A percentile compares a stretch with the other conserved stretches of the same genome.
Evolutionary conservation across 2,113 vertebrate genomes (phyloP).

Genomic region (Eubucco bourcierii): DNA sequence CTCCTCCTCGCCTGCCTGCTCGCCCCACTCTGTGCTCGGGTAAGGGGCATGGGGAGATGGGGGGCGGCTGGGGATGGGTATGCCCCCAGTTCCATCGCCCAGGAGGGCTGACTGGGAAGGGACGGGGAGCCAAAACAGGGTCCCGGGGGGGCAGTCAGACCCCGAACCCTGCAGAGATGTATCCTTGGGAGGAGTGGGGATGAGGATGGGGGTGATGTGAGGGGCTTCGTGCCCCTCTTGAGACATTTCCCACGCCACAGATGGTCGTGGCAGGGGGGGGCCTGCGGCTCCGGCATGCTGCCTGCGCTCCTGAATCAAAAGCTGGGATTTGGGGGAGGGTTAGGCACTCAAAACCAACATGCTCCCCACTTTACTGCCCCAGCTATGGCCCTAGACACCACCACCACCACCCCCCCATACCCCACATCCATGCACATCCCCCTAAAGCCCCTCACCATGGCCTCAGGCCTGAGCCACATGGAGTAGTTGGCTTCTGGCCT

Average conservation of each 20-base stretch:
- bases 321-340: background rate
- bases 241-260: background rate
- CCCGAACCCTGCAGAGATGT: background rate
- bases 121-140: background rate
- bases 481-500: background rate
- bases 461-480: background rate
- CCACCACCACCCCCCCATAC: background rate
- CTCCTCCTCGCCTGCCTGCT: conserved; percentile 64
- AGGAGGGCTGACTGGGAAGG: background rate
- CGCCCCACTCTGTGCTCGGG: conserved; percentile 57
- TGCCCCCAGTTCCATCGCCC: background rate
- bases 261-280: background rate
- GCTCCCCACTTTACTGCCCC: background rate
- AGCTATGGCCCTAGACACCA: background rate
- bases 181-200: background rate
- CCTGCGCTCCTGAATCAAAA: background rate
- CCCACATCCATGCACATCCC: fast-evolving
- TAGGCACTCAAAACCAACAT: background rate
- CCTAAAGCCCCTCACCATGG: background rate
- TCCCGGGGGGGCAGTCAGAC: background rate
- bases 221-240: background rate
- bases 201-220: background rate
- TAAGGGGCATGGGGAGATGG: conserved; percentile 23
- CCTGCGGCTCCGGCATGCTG: background rate
- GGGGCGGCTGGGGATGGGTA: too few species aligned